These are phyloP conservation scores for Nezara viridula DNA, from an alignment of 2,888 invertebrate genomes.

Conservation along the genomic window DNA sequence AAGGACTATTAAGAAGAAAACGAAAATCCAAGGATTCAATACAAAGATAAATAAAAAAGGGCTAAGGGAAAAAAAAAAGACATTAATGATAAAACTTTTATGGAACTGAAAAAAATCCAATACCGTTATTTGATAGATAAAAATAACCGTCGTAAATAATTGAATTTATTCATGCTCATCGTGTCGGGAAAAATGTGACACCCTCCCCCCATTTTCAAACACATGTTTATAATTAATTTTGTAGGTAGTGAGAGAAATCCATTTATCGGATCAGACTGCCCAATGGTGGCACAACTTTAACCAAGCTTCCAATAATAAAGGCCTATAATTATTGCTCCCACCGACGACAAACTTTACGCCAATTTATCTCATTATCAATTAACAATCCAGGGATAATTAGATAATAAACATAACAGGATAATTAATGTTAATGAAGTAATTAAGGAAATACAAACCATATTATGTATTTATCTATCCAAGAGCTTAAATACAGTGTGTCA, in stretches of 20 bases:
- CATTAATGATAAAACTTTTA: too few relatives aligned
- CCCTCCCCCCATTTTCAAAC: background rate
- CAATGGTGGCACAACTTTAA: background rate
- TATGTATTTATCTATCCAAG: too few relatives aligned
- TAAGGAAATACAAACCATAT: background rate
- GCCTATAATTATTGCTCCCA: background rate
- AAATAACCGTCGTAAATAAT: too few relatives aligned
- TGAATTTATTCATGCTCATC: too few relatives aligned
- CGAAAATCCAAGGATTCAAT: too few relatives aligned
- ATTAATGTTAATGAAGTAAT: background rate
- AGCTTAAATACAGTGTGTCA: too few relatives aligned
- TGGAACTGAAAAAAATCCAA: too few relatives aligned
- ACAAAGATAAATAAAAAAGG: too few relatives aligned
- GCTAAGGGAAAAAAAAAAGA: too few relatives aligned
- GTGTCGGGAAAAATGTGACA: too few relatives aligned
- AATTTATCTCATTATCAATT: background rate
- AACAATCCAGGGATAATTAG: background rate
- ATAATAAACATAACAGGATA: background rate
- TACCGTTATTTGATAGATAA: too few relatives aligned
- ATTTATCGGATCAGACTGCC: background rate
- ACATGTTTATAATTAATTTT: background rate
- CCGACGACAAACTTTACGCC: background rate
- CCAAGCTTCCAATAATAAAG: conserved; percentile 5
- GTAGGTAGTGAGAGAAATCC: background rate
- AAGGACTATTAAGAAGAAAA: too few relatives aligned